These are phyloP conservation scores for Oreocharis arfaki DNA, from an alignment of 2,113 vertebrate species.

Conservation along the genomic window DNA sequence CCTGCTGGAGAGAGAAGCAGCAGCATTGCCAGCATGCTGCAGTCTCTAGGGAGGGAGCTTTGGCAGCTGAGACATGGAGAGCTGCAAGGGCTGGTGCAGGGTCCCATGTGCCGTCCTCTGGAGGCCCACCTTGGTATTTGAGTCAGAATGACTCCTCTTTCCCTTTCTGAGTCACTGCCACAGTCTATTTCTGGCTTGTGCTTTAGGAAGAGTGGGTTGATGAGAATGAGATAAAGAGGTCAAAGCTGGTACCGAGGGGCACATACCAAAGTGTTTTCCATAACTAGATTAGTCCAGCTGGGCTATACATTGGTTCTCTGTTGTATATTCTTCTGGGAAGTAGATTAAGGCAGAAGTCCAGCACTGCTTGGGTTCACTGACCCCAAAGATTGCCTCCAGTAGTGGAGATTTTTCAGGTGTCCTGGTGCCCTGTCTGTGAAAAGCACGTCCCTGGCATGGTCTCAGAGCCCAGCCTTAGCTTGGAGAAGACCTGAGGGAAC, in stretches of 20 bases:
- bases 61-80: not conserved
- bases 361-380: not conserved
- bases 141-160: constrained; percentile 40
- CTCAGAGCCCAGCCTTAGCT: not conserved
- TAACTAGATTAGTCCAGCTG: not conserved
- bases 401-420: not conserved
- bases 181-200: constrained; percentile 22
- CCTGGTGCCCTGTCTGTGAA: not conserved
- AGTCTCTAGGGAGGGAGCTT: not conserved
- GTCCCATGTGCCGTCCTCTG: not conserved
- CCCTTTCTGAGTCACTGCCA: constrained; percentile 45
- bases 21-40: not conserved
- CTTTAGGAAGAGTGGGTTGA: not conserved
- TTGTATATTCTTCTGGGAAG: not conserved
- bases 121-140: not conserved
- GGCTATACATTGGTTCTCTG: not conserved
- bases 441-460: not conserved
- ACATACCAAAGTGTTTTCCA: not conserved
- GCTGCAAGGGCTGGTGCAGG: not conserved
- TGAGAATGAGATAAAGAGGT: not conserved
- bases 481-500: not conserved
- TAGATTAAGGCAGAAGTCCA: not conserved
- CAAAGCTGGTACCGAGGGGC: not conserved
- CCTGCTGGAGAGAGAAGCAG: not conserved
- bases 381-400: not conserved